Conservation (phyloP, 2,797 vertebrate genomes). For the Acrossocheilus fasciatus region DNA sequence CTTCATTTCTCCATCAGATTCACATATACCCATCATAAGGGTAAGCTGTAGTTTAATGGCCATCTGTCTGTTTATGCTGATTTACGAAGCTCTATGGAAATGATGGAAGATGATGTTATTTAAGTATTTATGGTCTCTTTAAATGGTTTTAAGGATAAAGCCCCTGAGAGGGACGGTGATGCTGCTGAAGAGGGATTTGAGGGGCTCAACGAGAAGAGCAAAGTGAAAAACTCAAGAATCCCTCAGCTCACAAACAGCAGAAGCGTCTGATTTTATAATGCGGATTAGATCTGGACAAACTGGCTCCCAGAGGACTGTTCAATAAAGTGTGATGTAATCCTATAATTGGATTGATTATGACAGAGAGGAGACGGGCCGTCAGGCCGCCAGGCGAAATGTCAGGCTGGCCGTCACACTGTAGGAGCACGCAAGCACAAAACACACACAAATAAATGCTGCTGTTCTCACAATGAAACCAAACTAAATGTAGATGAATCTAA, state of each 20-base stretch:
- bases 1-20: not conserved
- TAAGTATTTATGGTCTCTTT: constrained; percentile 39
- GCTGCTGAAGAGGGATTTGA: constrained; percentile 4
- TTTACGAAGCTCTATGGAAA: constrained; percentile 23
- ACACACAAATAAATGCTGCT: not conserved
- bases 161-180: not conserved
- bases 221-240: not conserved
- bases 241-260: constrained; percentile 1
- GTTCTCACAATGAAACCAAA: not conserved
- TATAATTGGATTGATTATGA: constrained; percentile 64
- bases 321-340: constrained; percentile 63
- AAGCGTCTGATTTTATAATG: constrained; percentile 47
- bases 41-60: not conserved
- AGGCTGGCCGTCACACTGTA: not conserved
- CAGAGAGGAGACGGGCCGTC: constrained; percentile 28
- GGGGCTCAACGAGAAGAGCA: not conserved
- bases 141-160: constrained; percentile 21
- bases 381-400: not conserved
- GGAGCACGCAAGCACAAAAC: not conserved
- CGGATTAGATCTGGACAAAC: constrained; percentile 59
- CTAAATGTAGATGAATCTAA: not conserved
- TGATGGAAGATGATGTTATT: constrained; percentile 25
- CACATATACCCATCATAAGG: not conserved
- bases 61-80: constrained; percentile 12
- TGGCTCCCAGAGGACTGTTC: constrained; percentile 49